Base-by-base conservation (phyloP, 2,888 invertebrate species). In the Crocallis elinguaria region DNA sequence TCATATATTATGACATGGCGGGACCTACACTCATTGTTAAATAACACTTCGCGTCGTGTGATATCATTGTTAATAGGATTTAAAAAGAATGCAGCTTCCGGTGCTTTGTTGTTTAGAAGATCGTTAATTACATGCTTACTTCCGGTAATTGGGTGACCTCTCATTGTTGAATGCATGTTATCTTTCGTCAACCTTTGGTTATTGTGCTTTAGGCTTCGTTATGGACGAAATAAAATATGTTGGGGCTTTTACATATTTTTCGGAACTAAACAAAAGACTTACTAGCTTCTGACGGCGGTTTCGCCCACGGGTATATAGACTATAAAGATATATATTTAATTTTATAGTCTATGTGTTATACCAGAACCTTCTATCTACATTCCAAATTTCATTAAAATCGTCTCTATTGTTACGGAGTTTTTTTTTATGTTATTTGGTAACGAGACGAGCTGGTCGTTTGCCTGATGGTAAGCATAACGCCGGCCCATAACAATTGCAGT, bases 61-160 rank as follows among this genome's bases (percentile, higher is more conserved):
- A 77, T 76, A 79, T 75, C 75, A 77, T 77, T 79, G 77, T 79
- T 62, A 52, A 50, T 60, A 44, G 62, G 61, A 69, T 60, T 65
- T 64, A 57, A 50, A 51, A 51, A 67, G 69, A 69, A 72, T 60
- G 53, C 57, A 50, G 65, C 70, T 80, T 82, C 81, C 81, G 76
- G 64, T 69, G 61, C 66, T 79, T 83, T 83, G 81, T 83, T 82
- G 79, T 79, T 37, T 39, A 25, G 60, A 62, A 54, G 58, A 60
- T 56, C 56, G 57, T 64, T 74, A 74, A 73, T 77, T 72, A 67
- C 59, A 45, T 49, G 48, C 51, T 51, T 49, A 59, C 69, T 73
- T 74, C 71, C 75, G 67, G 70, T 59, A 63, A 62, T 48, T 61
- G 46, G 46, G 33, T 68, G 71, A 71, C 74, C 75, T 75, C 72